Base-by-base conservation (phyloP, 1,140 invertebrate genomes). In the Cotesia glomerata region DNA sequence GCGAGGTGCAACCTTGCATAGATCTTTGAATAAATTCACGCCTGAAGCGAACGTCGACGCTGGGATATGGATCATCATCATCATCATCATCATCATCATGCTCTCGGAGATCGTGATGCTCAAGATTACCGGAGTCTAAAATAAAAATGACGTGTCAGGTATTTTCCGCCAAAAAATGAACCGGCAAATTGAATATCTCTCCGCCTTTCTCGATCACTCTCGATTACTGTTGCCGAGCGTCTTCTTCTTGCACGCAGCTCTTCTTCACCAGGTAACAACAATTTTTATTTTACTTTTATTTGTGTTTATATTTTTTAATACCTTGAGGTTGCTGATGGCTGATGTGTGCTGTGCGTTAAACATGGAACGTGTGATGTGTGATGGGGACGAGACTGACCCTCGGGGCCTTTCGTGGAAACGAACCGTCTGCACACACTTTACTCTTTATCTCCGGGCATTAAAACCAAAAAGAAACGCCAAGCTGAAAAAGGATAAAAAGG, bases 111-210 rank as follows among this genome's bases (percentile, higher is more conserved):
- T 45, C 39, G 7, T 45, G 39, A 45, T 45, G 39, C 39, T 45
- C 39, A 45, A 45, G 39, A 45, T 45, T 45, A 45, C 39, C 5
- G 11, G 39, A 45, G 39, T 45, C 58, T 16, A 67, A 67, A 56
- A 51, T 39, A 69, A 35, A 34, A 58, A 54, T 14, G 14, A 45
- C 26, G 54, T 72, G 16, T 49, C 64, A 54, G 35, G 51, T 64
- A 65, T 72, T 65, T 63, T 35, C 35, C 49, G 45, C 54, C 16
- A 58, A 72, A 72, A 67, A 68, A 74, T 70, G 65, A 18, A 58
- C 59, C 26, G 65, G 69, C 13, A 77, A 76, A 71, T 74, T 73
- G 75, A 75, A 64, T 61, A 74, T 69, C 67, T 74, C 73, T 62
- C 69, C 58, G 69, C 52, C 62, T 64, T 18, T n/a, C 59, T 63